Evolutionary conservation across 2,888 invertebrate species (phyloP), one percentile per base, ranked within the genome.

Genomic region (Papilio elwesi): DNA sequence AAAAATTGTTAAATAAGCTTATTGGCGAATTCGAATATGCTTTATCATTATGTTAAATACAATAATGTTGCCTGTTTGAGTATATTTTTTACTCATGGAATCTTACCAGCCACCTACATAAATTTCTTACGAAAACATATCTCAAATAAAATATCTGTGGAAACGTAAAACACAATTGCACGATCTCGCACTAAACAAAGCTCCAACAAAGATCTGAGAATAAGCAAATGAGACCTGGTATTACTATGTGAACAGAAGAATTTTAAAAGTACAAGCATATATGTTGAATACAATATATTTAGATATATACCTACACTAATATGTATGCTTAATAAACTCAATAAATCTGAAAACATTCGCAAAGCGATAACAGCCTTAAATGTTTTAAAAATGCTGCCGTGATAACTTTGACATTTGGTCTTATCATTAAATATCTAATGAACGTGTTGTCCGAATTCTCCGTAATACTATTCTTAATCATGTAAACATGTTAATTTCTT

Each of bases 331-430:
- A 43, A 59, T 43, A 43, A 59, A 59, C 38, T 43, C 43, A 62
- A 62, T 62, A 43, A 62, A 62, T 15, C 43, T 15, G 43, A 43
- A 43, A 9, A 59, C 43, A 38, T 43, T 62, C 15, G 38, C 43
- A 43, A 10, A 62, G n/a, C 59, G 38, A 15, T 43, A 6, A 43
- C 1, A 15, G 8, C 59, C 26, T 62, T 12, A n/a, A 59, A 59
- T 43, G 43, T 43, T 43, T 15, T 43, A 62, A 36, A 43, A 62
- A n/a, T 43, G 6, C 43, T 62, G 38, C 38, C n/a, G 15, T 62
- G 43, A 43, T 62, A 62, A 62, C 59, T 62, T 62, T 62, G 59
- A 62, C 59, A 62, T 62, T 62, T 62, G 59, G 43, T 13, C 59
- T 62, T 62, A 62, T 62, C 59, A 15, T 15, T 62, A 9, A 43